Conservation (phyloP, 1,140 invertebrate genomes). For the Sycophaga agraensis region DNA sequence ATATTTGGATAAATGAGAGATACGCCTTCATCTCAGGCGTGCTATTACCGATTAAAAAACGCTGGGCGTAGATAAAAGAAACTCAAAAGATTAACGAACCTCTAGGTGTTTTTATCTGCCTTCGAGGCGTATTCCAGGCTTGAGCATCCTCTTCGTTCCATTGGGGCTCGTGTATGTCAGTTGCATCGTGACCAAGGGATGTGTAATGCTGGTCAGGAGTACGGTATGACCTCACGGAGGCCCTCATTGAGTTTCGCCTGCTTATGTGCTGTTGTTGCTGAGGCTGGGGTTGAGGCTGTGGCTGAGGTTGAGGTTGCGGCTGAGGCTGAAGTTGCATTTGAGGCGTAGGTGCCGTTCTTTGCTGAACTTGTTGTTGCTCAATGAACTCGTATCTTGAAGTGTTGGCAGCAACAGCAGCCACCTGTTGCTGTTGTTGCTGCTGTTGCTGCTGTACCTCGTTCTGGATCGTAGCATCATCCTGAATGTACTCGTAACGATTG, state of each 20-base stretch:
- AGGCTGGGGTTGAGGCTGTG: constrained; percentile 30
- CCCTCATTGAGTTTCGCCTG: neutral
- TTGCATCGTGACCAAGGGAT: constrained; percentile 36
- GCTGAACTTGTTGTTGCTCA: constrained; percentile 36
- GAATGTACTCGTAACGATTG: constrained; percentile 50
- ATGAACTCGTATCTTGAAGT: constrained; percentile 39
- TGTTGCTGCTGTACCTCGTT: neutral
- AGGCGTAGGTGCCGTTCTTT: constrained; percentile 34
- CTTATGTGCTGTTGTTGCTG: constrained; percentile 35
- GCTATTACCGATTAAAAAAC: too few species aligned
- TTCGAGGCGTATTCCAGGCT: constrained; percentile 1
- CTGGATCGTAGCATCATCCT: constrained; percentile 28
- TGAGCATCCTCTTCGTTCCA: constrained; percentile 31
- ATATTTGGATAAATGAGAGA: too few species aligned
- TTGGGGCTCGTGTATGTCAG: constrained; percentile 32
- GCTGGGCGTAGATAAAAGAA: too few species aligned
- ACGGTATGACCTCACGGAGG: neutral
- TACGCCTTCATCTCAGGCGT: too few species aligned
- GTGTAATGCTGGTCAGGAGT: constrained; percentile 1
- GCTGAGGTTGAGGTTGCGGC: constrained; percentile 31
- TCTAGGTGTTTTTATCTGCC: constrained; percentile 40
- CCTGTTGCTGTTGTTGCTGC: neutral
- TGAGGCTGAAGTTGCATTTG: constrained; percentile 34
- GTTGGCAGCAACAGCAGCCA: neutral
- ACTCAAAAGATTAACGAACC: too few species aligned